A percentile compares a stretch with the other conserved stretches of the same genome.
Evolutionary conservation across 64 coral and sea anemone species (phyloP).

Genomic region (Montipora capricornis): DNA sequence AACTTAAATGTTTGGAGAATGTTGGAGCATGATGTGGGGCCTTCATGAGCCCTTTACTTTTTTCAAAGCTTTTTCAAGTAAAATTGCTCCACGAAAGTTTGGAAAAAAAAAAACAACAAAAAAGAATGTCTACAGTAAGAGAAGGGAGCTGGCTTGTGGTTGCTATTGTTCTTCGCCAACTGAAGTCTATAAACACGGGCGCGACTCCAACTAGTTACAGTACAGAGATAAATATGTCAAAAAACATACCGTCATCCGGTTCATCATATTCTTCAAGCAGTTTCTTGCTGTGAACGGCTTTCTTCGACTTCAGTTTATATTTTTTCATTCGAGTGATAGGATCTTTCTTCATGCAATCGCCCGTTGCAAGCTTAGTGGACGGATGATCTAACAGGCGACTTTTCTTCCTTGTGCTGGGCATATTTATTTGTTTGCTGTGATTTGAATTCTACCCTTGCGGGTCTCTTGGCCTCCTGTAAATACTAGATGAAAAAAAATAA

Average conservation of each 20-base stretch:
- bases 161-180: not conserved
- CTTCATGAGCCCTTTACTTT: not conserved
- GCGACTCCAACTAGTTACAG: not conserved
- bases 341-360: conserved; percentile 22
- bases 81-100: not conserved
- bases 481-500: not conserved
- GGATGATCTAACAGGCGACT: conserved; percentile 42
- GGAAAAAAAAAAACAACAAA: too few species aligned
- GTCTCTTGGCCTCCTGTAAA: not conserved
- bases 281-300: conserved; percentile 37
- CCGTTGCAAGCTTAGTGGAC: conserved; percentile 23
- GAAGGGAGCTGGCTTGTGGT: not conserved
- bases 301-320: conserved; percentile 50
- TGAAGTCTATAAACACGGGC: not conserved
- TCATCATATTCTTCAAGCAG: conserved; percentile 42
- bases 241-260: conserved; percentile 13
- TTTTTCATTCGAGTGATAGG: not conserved
- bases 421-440: not conserved
- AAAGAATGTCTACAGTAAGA: not conserved
- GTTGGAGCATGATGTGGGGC: not conserved
- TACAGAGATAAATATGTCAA: not conserved
- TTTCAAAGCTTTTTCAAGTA: not conserved
- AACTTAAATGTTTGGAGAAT: not conserved
- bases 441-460: conserved; percentile 20
- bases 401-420: conserved; percentile 71